phyloP scores from a whole-genome alignment of 1,140 invertebrate genomes.

The Neodiprion lecontei region DNA sequence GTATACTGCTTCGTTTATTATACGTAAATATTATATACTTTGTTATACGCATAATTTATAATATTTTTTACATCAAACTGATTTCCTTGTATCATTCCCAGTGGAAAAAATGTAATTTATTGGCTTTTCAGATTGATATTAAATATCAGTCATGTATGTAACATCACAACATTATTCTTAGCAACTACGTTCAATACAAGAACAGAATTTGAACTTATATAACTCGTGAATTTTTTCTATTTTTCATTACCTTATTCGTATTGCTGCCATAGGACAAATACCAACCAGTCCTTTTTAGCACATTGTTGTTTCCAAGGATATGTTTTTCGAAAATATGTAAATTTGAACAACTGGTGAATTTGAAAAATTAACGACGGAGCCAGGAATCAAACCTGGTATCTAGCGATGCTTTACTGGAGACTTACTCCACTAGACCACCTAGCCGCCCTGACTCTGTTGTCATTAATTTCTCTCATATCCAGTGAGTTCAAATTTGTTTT shows the following conservation, averaged over 20 bases:
- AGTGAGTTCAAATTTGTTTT: too few relatives aligned
- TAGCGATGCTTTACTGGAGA: too few relatives aligned
- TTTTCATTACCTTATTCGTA: background rate
- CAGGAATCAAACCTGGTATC: too few relatives aligned
- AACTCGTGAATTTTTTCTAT: background rate
- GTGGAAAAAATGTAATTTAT: background rate
- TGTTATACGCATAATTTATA: slow-evolving; percentile 3
- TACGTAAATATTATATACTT: background rate
- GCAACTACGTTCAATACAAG: background rate
- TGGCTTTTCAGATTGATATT: background rate
- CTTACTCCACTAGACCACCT: too few relatives aligned
- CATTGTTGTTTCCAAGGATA: too few relatives aligned
- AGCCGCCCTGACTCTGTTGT: too few relatives aligned
- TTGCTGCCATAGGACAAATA: too few relatives aligned
- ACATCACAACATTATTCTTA: background rate
- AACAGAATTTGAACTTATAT: background rate
- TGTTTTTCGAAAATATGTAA: too few relatives aligned
- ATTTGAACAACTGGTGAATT: too few relatives aligned
- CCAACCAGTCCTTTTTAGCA: too few relatives aligned
- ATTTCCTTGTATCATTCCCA: background rate
- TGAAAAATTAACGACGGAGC: too few relatives aligned
- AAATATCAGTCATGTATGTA: background rate
- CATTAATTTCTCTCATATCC: too few relatives aligned
- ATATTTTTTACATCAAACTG: background rate
- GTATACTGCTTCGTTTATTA: background rate